Base-by-base conservation (phyloP, 2,888 invertebrate species). In the Synanthedon formicaeformis region DNA sequence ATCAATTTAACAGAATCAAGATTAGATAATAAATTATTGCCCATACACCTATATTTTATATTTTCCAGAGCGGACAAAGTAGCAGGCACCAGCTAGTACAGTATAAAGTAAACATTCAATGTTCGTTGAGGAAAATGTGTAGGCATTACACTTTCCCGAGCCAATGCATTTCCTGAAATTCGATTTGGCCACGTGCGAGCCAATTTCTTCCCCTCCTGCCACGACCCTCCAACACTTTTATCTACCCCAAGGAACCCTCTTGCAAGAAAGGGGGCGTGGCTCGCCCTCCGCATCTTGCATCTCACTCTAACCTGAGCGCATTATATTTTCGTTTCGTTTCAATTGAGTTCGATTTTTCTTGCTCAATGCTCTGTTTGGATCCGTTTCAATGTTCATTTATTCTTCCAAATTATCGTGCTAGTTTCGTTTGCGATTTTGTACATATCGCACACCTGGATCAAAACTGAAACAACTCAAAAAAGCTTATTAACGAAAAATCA, bases 221-320 rank as follows among this genome's bases (percentile, higher is more conserved):
- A 57, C 64, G 51, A 65, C 64, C 65, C 68, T 63, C 50, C 50
- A 51, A 55, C 53, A 56, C 50, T 34, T 14, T 45, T 45, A 60
- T 67, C 73, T 71, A 75, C 74, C 73, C 65, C 54, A 58, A 58
- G 66, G 67, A 69, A 65, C 71, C 68, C 70, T 69, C 70, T 64
- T 62, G 64, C 65, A 70, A 78, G 79, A 79, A 78, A 78, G 71
- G 66, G 69, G 79, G 79, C 78, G 79, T 75, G 78, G 71, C 58
- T 50, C 45, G 13, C 45, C 45, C 45, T 45, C 45, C 45, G 8
- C 65, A 60, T 66, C 62, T 62, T 63, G 62, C 67, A 64, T 78
- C 78, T 65, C 72, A 57, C 65, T 78, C 71, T 58, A 48, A 60
- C 72, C 18, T 50, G 51, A 27, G 54, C 49, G 50, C 53, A 58